A percentile compares a stretch with the other conserved stretches of the same genome.
phyloP scores from a whole-genome alignment of 2,888 invertebrate genomes.

The Glyphotaelius pellucidus region DNA sequence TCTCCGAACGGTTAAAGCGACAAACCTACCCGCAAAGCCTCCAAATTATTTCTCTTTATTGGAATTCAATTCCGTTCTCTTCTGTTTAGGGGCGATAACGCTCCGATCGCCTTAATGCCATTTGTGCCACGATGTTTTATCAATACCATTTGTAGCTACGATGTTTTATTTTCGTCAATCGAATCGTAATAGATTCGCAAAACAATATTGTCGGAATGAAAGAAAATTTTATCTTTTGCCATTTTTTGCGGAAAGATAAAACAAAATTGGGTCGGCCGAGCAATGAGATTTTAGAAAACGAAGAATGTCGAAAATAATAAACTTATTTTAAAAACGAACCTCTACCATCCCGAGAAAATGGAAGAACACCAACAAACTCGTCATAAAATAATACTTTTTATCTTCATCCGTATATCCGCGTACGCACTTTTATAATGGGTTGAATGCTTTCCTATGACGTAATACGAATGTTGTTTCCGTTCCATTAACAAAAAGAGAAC shows the following conservation, averaged over 20 bases:
- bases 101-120: constrained; percentile 48
- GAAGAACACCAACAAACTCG: background rate
- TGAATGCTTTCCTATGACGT: background rate
- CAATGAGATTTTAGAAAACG: background rate
- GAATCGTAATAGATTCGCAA: constrained; percentile 58
- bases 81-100: constrained; percentile 46
- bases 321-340: background rate
- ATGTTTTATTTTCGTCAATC: constrained; percentile 56
- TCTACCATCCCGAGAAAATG: background rate
- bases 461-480: background rate
- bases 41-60: constrained; percentile 45
- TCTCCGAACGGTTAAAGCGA: constrained; percentile 5
- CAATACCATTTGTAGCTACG: constrained; percentile 50
- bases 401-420: background rate
- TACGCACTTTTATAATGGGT: background rate
- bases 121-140: constrained; percentile 53
- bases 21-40: constrained; percentile 26
- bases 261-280: background rate
- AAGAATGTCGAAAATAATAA: background rate
- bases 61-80: constrained; percentile 45
- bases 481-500: background rate
- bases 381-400: constrained; percentile 1
- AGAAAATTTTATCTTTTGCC: constrained; percentile 10
- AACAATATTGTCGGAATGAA: constrained; percentile 51
- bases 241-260: constrained; percentile 20